phyloP scores from a whole-genome alignment of 2,113 vertebrate species.

The Chaenocephalus aceratus region DNA sequence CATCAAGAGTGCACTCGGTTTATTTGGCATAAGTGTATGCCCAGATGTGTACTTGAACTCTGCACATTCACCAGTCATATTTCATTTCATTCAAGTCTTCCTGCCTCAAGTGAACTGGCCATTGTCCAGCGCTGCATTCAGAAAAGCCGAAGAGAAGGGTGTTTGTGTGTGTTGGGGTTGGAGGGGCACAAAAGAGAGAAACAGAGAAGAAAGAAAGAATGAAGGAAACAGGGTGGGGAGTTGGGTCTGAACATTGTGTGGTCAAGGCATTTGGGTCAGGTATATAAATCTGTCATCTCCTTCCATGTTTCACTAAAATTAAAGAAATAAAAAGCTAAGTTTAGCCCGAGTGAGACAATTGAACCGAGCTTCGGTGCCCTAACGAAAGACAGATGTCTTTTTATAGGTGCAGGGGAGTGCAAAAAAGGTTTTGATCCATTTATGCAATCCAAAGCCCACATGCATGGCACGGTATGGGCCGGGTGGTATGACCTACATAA shows the following conservation, averaged over 20 bases:
- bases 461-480: background rate
- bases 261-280: conserved; percentile 50
- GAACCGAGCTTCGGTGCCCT: conserved; percentile 18
- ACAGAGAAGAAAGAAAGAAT: conserved; percentile 31
- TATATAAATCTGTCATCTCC: conserved; percentile 55
- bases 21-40: conserved; percentile 23
- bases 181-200: conserved; percentile 34
- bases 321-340: conserved; percentile 55
- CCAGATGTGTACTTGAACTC: conserved; percentile 42
- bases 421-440: conserved; percentile 41
- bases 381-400: conserved; percentile 57
- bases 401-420: conserved; percentile 15
- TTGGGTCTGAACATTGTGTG: conserved; percentile 48
- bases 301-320: conserved; percentile 47
- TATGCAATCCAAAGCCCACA: conserved; percentile 6
- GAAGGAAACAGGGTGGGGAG: conserved; percentile 29
- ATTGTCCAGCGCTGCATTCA: conserved; percentile 48
- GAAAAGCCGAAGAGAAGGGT: conserved; percentile 32
- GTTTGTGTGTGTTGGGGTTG: conserved; percentile 13
- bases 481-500: conserved; percentile 3
- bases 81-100: conserved; percentile 60
- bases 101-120: conserved; percentile 45
- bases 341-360: conserved; percentile 42
- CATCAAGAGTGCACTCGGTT: conserved; percentile 17
- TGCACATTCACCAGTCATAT: conserved; percentile 30